Base-by-base conservation (phyloP, 2,797 vertebrate genomes). In the Clamator glandarius region DNA sequence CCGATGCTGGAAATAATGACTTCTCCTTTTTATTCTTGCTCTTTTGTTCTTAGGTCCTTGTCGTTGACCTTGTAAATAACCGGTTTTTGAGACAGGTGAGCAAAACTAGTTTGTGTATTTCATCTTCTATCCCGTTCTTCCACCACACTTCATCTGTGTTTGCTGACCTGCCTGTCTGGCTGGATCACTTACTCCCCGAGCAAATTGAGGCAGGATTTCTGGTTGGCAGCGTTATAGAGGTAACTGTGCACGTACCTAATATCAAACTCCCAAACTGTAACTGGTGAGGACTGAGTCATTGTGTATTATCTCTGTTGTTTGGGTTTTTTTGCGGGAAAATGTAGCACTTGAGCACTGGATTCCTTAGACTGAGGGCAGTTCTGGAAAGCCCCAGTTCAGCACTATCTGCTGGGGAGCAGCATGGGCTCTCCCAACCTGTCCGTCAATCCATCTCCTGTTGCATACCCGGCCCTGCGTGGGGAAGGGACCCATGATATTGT, bases 11-110 rank as follows among this genome's bases (percentile, higher is more conserved):
- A 87, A 94, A 52, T 81, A 83, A 90, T 14, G 4, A 31, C 20
- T 66, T 68, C 3, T 9, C 24, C 2, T 72, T 84, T 81, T 62
- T 54, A 81, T 87, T 89, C 58, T 93, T 42, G 52, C 82, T 79
- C 94, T 96, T 75, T 94, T 88, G 1, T 93, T 81, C 93, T 90
- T 96, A 99, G 99, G 99, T 99, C 86, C 98, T 99, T 11, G 98
- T 99, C 42, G 99, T 99, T 11, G 99, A 99, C 97, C 99, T 99
- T 12, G 98, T 99, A 95, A 99, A 98, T 97, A 99, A 98, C 90
- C 98, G 99, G 64, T 99, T 99, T 98, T 98, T 99, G 86, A 98
- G 99, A 86, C 99, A 99, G 99, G 99, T 99, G 98, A 96, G 96
- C 70, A 35, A 9, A 84, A 17, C 31, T 46, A 12, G 15, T 72